Percentiles rank a stretch among this genome's conserved stretches.
Conservation (phyloP, 2,113 vertebrate genomes). For the Oophaga pumilio region DNA sequence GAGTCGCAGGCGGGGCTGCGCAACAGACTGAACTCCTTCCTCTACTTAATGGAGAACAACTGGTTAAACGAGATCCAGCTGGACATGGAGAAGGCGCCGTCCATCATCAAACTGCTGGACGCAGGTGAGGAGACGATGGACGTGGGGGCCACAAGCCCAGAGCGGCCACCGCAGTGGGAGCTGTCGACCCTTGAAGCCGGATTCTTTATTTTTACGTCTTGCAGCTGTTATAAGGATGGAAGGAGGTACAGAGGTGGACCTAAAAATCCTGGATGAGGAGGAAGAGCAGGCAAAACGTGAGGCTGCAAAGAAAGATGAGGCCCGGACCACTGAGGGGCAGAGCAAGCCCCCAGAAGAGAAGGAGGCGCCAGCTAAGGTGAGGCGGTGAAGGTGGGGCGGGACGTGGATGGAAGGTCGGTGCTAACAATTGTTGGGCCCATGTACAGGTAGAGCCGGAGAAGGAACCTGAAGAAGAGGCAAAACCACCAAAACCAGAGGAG, state of each 20-base stretch:
- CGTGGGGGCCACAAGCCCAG: too few species aligned
- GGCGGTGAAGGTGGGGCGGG: neutral
- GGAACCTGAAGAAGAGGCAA: conserved; percentile 64
- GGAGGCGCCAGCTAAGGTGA: conserved; percentile 69
- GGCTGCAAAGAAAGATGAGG: conserved; percentile 71
- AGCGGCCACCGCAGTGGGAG: too few species aligned
- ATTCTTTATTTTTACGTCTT: too few species aligned
- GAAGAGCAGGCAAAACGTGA: conserved; percentile 75
- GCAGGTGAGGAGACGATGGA: conserved; percentile 72
- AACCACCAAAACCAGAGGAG: conserved; percentile 65
- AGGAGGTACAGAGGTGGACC: conserved; percentile 85
- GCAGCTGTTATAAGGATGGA: conserved; percentile 95
- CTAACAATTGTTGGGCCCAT: neutral
- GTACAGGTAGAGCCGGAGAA: conserved; percentile 66
- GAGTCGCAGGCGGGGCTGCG: conserved; percentile 80
- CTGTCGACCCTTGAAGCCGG: too few species aligned
- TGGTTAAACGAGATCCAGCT: conserved; percentile 85
- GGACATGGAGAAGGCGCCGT: conserved; percentile 84
- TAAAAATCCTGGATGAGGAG: conserved; percentile 88
- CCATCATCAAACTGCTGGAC: conserved; percentile 87
- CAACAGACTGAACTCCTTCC: conserved; percentile 82
- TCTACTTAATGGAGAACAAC: conserved; percentile 82
- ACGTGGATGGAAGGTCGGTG: neutral
- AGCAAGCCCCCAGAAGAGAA: conserved; percentile 68
- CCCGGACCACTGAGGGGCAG: conserved; percentile 60